These are phyloP conservation scores for Drosophila sulfurigaster DNA, from an alignment of 1,140 invertebrate genomes.

Conservation along the genomic window DNA sequence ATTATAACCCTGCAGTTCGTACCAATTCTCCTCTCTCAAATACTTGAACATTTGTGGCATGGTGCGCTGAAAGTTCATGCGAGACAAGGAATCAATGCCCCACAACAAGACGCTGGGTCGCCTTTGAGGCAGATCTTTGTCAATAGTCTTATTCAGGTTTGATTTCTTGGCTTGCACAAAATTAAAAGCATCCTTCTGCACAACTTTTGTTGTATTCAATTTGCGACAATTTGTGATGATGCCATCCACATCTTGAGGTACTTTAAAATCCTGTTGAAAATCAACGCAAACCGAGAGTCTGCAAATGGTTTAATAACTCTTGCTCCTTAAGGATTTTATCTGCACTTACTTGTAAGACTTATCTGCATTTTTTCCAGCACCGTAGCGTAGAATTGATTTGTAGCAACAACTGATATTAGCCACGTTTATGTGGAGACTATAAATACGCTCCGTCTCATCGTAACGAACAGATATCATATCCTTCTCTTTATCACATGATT, in stretches of 20 bases:
- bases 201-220: constrained; percentile 1
- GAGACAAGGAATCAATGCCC: constrained; percentile 77
- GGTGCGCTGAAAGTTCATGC: constrained; percentile 84
- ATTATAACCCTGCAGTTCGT: constrained; percentile 73
- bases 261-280: constrained; percentile 60
- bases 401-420: constrained; percentile 86
- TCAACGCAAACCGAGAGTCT: constrained; percentile 55
- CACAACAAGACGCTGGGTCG: constrained; percentile 68
- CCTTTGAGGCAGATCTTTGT: neutral
- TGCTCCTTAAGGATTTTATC: neutral
- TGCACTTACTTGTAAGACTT: constrained; percentile 85
- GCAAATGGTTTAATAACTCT: neutral
- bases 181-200: constrained; percentile 67
- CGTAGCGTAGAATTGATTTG: constrained; percentile 84
- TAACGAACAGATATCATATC: constrained; percentile 85
- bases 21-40: constrained; percentile 54
- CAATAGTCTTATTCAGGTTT: neutral
- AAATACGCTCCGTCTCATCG: constrained; percentile 47
- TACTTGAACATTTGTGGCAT: constrained; percentile 67
- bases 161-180: constrained; percentile 62
- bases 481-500: constrained; percentile 86
- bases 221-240: constrained; percentile 63
- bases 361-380: constrained; percentile 73
- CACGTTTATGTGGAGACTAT: constrained; percentile 63
- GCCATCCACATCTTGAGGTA: constrained; percentile 54